Conservation (phyloP, 2,888 invertebrate genomes). For the Lissonota sp. region DNA sequence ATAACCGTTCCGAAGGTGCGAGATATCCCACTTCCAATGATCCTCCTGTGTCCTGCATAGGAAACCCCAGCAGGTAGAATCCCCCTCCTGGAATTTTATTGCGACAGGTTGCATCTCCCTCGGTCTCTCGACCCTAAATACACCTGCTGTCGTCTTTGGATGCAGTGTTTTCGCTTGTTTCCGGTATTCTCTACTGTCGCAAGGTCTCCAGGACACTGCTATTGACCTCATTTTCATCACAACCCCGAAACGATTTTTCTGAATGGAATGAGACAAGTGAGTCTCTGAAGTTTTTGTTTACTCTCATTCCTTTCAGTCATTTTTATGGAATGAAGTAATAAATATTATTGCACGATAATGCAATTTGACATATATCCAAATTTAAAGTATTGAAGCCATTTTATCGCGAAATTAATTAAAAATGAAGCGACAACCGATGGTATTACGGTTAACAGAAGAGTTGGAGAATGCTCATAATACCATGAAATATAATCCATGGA, state of each 20-base stretch:
- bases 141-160: constrained; percentile 54
- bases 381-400: too few relatives aligned
- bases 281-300: constrained; percentile 31
- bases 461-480: constrained; percentile 72
- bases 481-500: constrained; percentile 77
- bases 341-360: too few relatives aligned
- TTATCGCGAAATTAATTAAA: neutral
- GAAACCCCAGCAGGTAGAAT: constrained; percentile 64
- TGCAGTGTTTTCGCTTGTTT: constrained; percentile 50
- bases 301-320: too few relatives aligned
- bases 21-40: constrained; percentile 36
- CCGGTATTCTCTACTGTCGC: constrained; percentile 61
- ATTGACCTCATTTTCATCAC: constrained; percentile 55
- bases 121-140: constrained; percentile 69
- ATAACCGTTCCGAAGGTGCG: constrained; percentile 55
- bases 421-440: constrained; percentile 19
- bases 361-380: too few relatives aligned
- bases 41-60: constrained; percentile 53
- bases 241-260: constrained; percentile 10
- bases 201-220: constrained; percentile 55
- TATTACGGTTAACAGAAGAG: constrained; percentile 34
- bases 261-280: constrained; percentile 80
- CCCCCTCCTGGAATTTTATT: constrained; percentile 72
- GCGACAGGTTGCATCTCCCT: constrained; percentile 77
- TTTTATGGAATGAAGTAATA: too few relatives aligned